Evolutionary conservation across 2,797 vertebrate genomes (phyloP).

Genomic region (Lemur catta): DNA sequence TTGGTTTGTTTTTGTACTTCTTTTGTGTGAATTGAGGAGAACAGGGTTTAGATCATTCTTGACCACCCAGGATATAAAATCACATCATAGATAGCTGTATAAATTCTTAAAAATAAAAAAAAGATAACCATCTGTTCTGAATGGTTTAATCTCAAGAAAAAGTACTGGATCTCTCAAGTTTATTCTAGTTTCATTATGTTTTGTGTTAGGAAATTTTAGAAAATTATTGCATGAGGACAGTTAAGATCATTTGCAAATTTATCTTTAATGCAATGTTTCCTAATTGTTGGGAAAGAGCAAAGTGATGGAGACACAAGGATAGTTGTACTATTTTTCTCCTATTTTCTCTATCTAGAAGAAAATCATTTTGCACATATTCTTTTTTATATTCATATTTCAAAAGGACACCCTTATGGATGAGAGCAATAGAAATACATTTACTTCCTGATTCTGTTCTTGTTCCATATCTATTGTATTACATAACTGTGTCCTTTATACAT

Average conservation of each 20-base stretch:
- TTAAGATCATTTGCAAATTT: constrained; percentile 10
- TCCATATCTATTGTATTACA: background rate
- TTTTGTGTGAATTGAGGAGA: background rate
- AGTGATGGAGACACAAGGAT: background rate
- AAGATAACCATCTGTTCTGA: constrained; percentile 49
- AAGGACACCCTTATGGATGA: background rate
- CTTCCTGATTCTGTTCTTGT: background rate
- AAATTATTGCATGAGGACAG: background rate
- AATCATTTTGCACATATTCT: background rate
- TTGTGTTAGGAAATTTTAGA: background rate
- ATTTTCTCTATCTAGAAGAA: background rate
- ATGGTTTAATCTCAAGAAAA: background rate
- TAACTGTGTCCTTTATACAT: background rate
- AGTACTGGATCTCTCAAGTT: background rate
- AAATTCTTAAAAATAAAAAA: constrained; percentile 48
- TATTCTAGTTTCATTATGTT: constrained; percentile 26
- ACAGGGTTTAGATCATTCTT: constrained; percentile 51
- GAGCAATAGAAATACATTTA: background rate
- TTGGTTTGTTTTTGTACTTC: constrained; percentile 32
- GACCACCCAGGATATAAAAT: constrained; percentile 65
- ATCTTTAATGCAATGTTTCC: background rate
- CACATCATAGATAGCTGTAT: background rate
- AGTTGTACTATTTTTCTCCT: background rate
- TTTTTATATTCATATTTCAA: background rate
- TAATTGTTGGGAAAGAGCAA: background rate